Conservation (phyloP, 2,888 invertebrate genomes). For the Hyposoter didymator region DNA sequence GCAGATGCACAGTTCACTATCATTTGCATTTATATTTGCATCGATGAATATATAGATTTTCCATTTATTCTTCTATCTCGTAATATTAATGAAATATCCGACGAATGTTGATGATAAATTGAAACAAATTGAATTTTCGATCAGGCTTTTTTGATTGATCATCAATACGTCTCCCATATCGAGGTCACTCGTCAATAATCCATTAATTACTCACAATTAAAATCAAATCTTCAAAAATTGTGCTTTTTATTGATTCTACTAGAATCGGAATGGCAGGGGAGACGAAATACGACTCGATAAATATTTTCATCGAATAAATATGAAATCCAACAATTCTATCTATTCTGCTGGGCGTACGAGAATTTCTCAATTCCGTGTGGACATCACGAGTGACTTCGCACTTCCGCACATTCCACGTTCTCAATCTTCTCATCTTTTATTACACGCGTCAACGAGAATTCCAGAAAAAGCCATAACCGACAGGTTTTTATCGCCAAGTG, state of each 20-base stretch:
- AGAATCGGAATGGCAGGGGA: not conserved
- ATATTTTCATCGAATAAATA: not conserved
- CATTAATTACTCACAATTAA: conserved; percentile 3
- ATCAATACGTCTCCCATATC: not conserved
- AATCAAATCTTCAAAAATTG: not conserved
- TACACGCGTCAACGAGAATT: conserved; percentile 12
- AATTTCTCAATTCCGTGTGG: conserved; percentile 40
- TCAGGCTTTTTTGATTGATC: not conserved
- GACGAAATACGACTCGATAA: not conserved
- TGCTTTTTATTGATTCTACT: not conserved
- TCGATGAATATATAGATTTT: conserved; percentile 8
- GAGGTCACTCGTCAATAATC: conserved; percentile 2
- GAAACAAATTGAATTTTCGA: not conserved
- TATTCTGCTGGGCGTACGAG: conserved; percentile 10
- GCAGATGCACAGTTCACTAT: conserved; percentile 3
- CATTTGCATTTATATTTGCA: conserved; percentile 45
- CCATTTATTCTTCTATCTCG: conserved; percentile 3
- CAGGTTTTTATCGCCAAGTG: conserved; percentile 1
- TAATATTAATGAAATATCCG: not conserved
- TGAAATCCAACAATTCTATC: conserved; percentile 29
- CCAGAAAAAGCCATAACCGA: not conserved
- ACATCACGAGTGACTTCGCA: conserved; percentile 7
- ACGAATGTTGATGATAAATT: not conserved
- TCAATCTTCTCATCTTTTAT: conserved; percentile 33
- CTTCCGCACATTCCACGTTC: conserved; percentile 39